phyloP scores from a whole-genome alignment of 1,140 invertebrate genomes.

The Centruroides sculpturatus region DNA sequence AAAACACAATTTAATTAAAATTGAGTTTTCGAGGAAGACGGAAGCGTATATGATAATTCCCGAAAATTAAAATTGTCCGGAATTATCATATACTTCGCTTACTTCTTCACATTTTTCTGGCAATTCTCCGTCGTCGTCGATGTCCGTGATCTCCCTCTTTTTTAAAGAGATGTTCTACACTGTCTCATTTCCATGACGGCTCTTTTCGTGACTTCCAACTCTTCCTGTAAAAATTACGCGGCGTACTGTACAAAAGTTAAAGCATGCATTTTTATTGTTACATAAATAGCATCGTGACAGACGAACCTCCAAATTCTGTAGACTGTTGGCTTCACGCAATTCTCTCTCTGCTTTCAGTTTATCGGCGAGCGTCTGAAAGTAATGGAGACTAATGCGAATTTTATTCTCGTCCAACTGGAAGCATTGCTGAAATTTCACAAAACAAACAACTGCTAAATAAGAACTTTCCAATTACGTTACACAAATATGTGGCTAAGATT shows the following conservation, averaged over 20 bases:
- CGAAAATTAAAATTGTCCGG: slow-evolving; percentile 25
- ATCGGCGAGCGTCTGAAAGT: neutral
- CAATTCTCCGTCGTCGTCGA: slow-evolving; percentile 3
- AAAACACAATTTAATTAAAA: neutral
- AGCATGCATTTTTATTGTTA: too few species aligned
- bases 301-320: too few species aligned
- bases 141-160: slow-evolving; percentile 2
- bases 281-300: too few species aligned
- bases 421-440: neutral
- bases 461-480: too few species aligned
- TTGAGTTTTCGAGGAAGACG: too few species aligned
- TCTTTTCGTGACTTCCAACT: slow-evolving; percentile 18
- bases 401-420: neutral
- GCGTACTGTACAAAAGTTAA: too few species aligned
- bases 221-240: neutral
- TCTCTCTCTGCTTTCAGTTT: neutral
- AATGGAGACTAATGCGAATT: neutral
- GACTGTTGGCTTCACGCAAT: too few species aligned
- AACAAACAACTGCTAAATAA: too few species aligned
- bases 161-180: slow-evolving; percentile 23
- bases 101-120: slow-evolving; percentile 20
- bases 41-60: too few species aligned
- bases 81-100: slow-evolving; percentile 41
- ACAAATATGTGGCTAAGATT: too few species aligned
- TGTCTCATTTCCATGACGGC: slow-evolving; percentile 19